A percentile compares a stretch with the other conserved stretches of the same genome.
phyloP scores from a whole-genome alignment of 1,140 invertebrate species.

The Hesperophylax magnus region DNA sequence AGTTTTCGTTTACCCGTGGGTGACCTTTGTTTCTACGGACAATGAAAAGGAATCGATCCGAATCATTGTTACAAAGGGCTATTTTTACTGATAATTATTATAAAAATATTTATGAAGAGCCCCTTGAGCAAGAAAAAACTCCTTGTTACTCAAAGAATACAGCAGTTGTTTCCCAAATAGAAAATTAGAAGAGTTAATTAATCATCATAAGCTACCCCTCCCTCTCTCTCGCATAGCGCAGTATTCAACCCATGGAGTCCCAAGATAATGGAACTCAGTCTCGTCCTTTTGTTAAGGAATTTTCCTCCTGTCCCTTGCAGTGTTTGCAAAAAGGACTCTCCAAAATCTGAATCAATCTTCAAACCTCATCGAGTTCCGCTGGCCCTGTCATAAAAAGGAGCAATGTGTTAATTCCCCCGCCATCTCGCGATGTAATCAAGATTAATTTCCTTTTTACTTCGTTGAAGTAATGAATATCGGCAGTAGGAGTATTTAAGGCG shows the following conservation, averaged over 20 bases:
- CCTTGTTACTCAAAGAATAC: not conserved
- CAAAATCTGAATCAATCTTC: constrained; percentile 34
- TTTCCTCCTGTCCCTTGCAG: constrained; percentile 39
- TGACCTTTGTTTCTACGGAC: too few species aligned
- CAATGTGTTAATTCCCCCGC: not conserved
- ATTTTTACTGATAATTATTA: not conserved
- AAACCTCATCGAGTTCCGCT: constrained; percentile 7
- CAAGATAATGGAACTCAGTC: constrained; percentile 32
- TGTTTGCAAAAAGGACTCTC: constrained; percentile 38
- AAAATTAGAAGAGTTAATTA: constrained; percentile 47
- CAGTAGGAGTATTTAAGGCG: constrained; percentile 35
- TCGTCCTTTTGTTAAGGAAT: constrained; percentile 46
- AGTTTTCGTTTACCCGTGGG: too few species aligned
- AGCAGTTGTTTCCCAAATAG: constrained; percentile 7
- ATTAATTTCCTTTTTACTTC: not conserved
- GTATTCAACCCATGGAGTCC: constrained; percentile 25
- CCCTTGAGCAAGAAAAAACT: not conserved
- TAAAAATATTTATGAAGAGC: not conserved
- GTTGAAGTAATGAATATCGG: not conserved
- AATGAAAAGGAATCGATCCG: too few species aligned
- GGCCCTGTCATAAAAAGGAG: constrained; percentile 13
- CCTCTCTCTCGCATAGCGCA: not conserved
- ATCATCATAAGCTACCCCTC: constrained; percentile 50
- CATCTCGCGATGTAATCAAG: not conserved
- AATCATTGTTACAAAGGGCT: not conserved